phyloP scores from a whole-genome alignment of 2,113 vertebrate genomes.

The Brachypodius melanocephalos region DNA sequence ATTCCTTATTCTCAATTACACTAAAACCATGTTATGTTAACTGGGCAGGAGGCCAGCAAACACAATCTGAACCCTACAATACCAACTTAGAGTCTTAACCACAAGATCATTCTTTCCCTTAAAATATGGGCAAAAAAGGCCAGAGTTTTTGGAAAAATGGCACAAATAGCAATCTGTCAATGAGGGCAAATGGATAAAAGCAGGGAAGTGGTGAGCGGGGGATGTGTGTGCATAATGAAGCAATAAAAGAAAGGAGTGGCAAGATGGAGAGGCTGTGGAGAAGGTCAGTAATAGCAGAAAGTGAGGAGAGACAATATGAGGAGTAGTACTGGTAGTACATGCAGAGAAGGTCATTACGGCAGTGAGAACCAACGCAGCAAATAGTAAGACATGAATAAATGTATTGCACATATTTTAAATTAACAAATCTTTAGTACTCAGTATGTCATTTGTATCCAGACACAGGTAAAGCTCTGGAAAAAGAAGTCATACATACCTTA shows the following conservation, averaged over 20 bases:
- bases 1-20: constrained; percentile 23
- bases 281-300: not conserved
- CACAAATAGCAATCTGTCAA: not conserved
- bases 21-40: constrained; percentile 15
- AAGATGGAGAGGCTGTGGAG: not conserved
- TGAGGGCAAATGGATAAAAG: not conserved
- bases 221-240: not conserved
- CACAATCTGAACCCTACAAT: not conserved
- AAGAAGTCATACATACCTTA: not conserved
- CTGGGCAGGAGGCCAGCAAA: constrained; percentile 27
- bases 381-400: not conserved
- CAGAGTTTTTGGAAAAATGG: not conserved
- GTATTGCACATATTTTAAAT: not conserved
- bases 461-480: not conserved
- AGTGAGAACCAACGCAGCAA: not conserved
- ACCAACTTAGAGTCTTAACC: not conserved
- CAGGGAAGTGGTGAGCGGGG: not conserved
- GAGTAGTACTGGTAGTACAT: not conserved
- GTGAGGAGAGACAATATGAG: not conserved
- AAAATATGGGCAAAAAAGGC: not conserved
- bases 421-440: not conserved
- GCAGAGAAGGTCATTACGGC: not conserved
- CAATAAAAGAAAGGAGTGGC: not conserved
- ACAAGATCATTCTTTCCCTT: not conserved
- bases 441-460: not conserved